phyloP scores from a whole-genome alignment of 1,140 invertebrate species.

The Trichonephila inaurata region DNA sequence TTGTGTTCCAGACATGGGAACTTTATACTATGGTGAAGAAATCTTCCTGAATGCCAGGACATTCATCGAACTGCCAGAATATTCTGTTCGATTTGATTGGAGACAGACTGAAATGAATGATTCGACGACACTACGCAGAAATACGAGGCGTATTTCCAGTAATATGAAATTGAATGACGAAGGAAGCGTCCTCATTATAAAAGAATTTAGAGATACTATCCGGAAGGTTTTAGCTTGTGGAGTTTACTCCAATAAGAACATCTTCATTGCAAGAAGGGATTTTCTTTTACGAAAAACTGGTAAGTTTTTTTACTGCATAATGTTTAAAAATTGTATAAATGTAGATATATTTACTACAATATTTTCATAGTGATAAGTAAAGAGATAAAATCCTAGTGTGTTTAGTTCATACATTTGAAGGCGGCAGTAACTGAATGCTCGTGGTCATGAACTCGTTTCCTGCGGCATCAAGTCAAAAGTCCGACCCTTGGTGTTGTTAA shows the following conservation, averaged over 20 bases:
- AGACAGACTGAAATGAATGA: not conserved
- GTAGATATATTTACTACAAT: no score
- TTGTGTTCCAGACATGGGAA: constrained; percentile 6
- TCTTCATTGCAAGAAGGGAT: constrained; percentile 3
- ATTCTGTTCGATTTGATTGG: not conserved
- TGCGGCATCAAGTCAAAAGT: no score
- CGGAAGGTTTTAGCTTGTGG: constrained; percentile 14
- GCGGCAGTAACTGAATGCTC: no score
- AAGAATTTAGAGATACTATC: not conserved
- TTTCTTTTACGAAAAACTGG: not conserved
- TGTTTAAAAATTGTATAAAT: no score
- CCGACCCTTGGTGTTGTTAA: no score
- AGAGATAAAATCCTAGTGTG: no score
- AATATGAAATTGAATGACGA: constrained; percentile 24
- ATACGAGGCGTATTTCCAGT: not conserved
- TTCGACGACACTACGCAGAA: not conserved
- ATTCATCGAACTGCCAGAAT: constrained; percentile 14
- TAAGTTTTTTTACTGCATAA: not conserved
- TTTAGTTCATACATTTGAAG: no score
- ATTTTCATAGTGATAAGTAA: no score
- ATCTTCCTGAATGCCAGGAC: not conserved
- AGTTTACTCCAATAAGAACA: not conserved
- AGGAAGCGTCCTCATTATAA: constrained; percentile 14
- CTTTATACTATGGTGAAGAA: constrained; percentile 27
- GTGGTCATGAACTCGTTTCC: no score